Conservation (phyloP, 2,113 vertebrate genomes). For the Tinamus guttatus region DNA sequence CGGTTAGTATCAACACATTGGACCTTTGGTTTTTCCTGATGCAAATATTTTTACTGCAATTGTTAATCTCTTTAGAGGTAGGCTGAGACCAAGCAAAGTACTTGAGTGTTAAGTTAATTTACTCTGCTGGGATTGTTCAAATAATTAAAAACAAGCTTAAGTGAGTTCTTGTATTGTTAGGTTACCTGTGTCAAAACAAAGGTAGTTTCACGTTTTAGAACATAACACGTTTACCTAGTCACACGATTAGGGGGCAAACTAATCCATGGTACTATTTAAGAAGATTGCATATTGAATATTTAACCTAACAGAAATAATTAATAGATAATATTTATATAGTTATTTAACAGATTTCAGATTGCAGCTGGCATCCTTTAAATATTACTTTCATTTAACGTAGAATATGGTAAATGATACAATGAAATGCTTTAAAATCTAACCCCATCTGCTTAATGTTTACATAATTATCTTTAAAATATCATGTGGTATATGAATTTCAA, state of each 20-base stretch:
- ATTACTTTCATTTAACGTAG: not conserved
- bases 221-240: not conserved
- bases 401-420: not conserved
- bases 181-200: not conserved
- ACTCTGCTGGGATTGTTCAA: not conserved
- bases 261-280: not conserved
- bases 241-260: not conserved
- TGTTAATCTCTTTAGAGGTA: not conserved
- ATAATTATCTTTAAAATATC: slow-evolving; percentile 14
- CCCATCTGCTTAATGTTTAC: not conserved
- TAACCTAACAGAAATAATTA: not conserved
- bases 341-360: not conserved
- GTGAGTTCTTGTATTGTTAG: not conserved
- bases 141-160: not conserved
- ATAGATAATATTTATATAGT: not conserved
- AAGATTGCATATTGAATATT: not conserved
- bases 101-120: not conserved
- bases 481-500: not conserved
- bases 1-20: not conserved
- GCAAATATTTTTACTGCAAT: not conserved
- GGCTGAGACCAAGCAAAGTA: not conserved
- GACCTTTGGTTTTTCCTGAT: not conserved
- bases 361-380: not conserved
- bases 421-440: not conserved
- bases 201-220: not conserved